These are phyloP conservation scores for Heteromormyrus szaboi DNA, from an alignment of 2,797 vertebrate genomes.

Conservation along the genomic window DNA sequence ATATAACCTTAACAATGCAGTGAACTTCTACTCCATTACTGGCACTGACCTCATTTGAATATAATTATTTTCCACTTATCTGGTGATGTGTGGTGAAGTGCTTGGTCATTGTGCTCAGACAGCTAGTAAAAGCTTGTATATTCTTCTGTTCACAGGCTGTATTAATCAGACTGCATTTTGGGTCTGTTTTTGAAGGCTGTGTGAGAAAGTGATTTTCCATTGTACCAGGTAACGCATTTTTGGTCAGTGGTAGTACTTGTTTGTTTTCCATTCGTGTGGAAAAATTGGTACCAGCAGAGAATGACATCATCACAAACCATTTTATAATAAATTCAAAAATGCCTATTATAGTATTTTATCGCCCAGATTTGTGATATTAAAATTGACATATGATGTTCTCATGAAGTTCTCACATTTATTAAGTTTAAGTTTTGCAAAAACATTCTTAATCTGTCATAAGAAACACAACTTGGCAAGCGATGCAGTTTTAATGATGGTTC, in stretches of 20 bases:
- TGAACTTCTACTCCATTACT: slow-evolving; percentile 20
- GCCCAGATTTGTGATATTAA: background rate
- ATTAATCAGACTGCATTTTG: background rate
- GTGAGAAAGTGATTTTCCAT: background rate
- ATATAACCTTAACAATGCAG: slow-evolving; percentile 22
- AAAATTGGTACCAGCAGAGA: background rate
- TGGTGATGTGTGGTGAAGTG: slow-evolving; percentile 24
- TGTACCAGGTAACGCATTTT: background rate
- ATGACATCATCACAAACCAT: background rate
- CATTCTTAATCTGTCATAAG: background rate
- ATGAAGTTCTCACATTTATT: background rate
- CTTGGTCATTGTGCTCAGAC: slow-evolving; percentile 25
- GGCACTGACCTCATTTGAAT: slow-evolving; percentile 25
- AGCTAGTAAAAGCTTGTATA: background rate
- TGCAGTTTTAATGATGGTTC: background rate
- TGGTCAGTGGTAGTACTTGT: background rate
- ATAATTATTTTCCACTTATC: slow-evolving; percentile 21
- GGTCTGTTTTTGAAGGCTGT: background rate
- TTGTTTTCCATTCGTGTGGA: background rate
- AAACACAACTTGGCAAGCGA: background rate
- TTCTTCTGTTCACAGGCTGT: background rate
- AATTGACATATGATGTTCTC: background rate
- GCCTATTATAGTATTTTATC: background rate
- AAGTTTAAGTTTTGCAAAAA: background rate
- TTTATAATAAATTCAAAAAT: background rate